A percentile compares a stretch with the other conserved stretches of the same genome.
phyloP scores from a whole-genome alignment of 2,797 vertebrate genomes.

The Hypotaenidia philippensis region DNA sequence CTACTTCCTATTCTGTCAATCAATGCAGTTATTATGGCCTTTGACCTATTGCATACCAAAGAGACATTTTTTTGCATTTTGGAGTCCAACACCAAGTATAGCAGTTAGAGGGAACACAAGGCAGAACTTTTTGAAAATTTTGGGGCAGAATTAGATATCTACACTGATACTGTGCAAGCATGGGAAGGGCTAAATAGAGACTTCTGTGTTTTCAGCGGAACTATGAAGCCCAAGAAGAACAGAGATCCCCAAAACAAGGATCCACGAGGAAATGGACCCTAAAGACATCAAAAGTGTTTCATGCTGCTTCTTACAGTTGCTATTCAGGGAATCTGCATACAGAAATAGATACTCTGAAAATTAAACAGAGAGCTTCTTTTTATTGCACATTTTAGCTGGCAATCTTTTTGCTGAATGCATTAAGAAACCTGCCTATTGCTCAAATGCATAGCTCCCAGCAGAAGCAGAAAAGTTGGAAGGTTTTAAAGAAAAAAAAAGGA shows the following conservation, averaged over 20 bases:
- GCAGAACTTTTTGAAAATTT: not conserved
- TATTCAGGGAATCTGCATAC: not conserved
- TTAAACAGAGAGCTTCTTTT: not conserved
- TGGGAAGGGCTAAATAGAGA: not conserved
- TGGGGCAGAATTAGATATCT: not conserved
- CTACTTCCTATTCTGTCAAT: not conserved
- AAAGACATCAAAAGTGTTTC: not conserved
- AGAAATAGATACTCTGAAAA: not conserved
- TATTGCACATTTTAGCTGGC: not conserved
- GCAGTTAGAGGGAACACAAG: not conserved
- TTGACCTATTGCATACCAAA: not conserved
- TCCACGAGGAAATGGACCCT: not conserved
- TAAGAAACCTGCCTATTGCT: not conserved
- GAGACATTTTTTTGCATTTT: not conserved
- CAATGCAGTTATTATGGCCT: not conserved
- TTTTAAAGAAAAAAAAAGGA: not conserved
- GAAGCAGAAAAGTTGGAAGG: not conserved
- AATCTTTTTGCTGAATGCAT: not conserved
- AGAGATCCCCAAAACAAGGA: not conserved
- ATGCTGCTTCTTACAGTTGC: accelerated
- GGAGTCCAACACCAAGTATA: not conserved
- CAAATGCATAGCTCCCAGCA: not conserved
- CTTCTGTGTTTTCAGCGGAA: not conserved
- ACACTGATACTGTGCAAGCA: not conserved
- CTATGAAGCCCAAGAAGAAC: not conserved